Percentiles rank a stretch among this genome's conserved stretches.
Conservation (phyloP, 2,113 vertebrate genomes). For the Polypterus bichir region DNA sequence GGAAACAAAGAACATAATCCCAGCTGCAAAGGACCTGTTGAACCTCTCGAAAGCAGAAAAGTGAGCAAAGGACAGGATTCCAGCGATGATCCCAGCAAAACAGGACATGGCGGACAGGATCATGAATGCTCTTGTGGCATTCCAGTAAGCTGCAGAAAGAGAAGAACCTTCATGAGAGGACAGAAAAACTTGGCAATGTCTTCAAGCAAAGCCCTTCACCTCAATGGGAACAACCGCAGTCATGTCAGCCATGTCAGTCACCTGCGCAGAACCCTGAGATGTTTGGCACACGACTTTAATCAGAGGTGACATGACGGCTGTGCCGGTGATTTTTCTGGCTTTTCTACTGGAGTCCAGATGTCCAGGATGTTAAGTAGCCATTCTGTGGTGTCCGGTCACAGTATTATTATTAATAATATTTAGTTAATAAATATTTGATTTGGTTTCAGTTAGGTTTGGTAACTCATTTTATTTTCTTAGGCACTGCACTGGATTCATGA, state of each 20-base stretch:
- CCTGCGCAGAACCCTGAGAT: too few relatives aligned
- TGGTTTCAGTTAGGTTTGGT: too few relatives aligned
- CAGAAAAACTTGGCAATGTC: not conserved
- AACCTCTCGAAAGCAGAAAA: slow-evolving; percentile 65
- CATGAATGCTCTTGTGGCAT: slow-evolving; percentile 79
- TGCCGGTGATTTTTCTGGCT: too few relatives aligned
- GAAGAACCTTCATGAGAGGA: not conserved
- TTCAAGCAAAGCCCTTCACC: not conserved
- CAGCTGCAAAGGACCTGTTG: slow-evolving; percentile 68
- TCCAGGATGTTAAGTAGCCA: too few relatives aligned
- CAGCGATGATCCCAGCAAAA: slow-evolving; percentile 66
- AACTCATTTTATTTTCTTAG: too few relatives aligned
- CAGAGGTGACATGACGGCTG: too few relatives aligned
- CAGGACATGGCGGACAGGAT: slow-evolving; percentile 74
- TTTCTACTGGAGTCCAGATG: too few relatives aligned
- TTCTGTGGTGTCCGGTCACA: too few relatives aligned
- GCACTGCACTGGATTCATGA: too few relatives aligned
- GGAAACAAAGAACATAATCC: slow-evolving; percentile 75
- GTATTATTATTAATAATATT: too few relatives aligned
- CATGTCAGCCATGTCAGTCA: not conserved
- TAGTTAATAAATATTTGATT: too few relatives aligned
- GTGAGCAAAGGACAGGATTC: slow-evolving; percentile 71
- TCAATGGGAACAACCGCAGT: not conserved
- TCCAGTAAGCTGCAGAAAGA: slow-evolving; percentile 64
- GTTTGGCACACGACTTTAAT: too few relatives aligned